Conservation (phyloP, 2,797 vertebrate genomes). For the Perodicticus potto region DNA sequence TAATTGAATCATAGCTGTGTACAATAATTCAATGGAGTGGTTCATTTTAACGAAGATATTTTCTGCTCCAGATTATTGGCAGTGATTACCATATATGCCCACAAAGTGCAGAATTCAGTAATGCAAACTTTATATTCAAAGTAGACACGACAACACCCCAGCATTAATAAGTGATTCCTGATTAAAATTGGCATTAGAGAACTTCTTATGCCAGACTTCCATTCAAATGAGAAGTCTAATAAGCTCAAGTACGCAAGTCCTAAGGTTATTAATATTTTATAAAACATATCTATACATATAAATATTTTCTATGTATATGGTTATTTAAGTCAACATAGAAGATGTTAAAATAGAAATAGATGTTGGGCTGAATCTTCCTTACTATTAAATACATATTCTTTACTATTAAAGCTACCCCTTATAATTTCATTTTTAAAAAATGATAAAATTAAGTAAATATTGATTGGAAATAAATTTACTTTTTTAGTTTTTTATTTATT, state of each 20-base stretch:
- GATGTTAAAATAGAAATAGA: not conserved
- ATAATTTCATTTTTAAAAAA: constrained; percentile 52
- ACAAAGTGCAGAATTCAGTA: not conserved
- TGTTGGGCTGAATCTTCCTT: not conserved
- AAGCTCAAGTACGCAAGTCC: not conserved
- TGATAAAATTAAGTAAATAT: not conserved
- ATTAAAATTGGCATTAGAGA: constrained; percentile 15
- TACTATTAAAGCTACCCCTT: not conserved
- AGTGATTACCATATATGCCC: not conserved
- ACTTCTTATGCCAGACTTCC: not conserved
- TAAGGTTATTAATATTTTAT: constrained; percentile 17
- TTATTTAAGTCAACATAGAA: constrained; percentile 38
- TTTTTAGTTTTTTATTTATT: constrained; percentile 37
- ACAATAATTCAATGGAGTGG: no score
- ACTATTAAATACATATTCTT: not conserved
- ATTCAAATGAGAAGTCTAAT: not conserved
- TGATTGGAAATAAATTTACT: not conserved
- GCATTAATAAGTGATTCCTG: not conserved
- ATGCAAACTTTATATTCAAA: constrained; percentile 13
- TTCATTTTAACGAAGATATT: not conserved
- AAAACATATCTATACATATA: not conserved
- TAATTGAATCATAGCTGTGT: no score
- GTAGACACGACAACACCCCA: not conserved
- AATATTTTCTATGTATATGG: not conserved
- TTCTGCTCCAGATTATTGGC: not conserved